A percentile compares a stretch with the other conserved stretches of the same genome.
Evolutionary conservation across 2,888 invertebrate species (phyloP).

Genomic region (Drosophila vallismaia): DNA sequence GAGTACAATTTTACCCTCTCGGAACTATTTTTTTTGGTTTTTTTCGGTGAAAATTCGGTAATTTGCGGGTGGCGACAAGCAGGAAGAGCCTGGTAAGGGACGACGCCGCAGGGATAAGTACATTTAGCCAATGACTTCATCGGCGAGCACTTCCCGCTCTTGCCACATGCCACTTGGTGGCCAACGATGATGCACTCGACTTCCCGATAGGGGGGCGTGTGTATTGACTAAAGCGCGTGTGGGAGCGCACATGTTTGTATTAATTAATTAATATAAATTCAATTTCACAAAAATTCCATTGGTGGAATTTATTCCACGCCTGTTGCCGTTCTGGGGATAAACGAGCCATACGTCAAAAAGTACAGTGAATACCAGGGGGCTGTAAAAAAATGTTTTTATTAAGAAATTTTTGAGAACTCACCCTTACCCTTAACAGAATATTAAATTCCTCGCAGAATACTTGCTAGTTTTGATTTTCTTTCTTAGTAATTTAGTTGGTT

Average conservation of each 20-base stretch:
- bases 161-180: constrained; percentile 14
- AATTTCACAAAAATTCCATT: constrained; percentile 48
- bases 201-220: constrained; percentile 19
- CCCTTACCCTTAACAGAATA: not conserved
- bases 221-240: not conserved
- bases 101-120: constrained; percentile 22
- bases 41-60: not conserved
- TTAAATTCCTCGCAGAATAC: not conserved
- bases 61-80: not conserved
- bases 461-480: not conserved
- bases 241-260: constrained; percentile 36
- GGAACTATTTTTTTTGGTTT: not conserved
- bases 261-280: constrained; percentile 56
- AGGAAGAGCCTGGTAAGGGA: constrained; percentile 63
- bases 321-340: constrained; percentile 35
- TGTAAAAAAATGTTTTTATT: not conserved
- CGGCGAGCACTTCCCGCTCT: not conserved
- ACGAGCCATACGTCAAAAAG: constrained; percentile 46
- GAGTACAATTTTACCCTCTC: constrained; percentile 8
- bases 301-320: constrained; percentile 26
- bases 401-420: no score
- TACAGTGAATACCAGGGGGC: constrained; percentile 37
- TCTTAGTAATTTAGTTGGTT: not conserved
- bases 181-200: constrained; percentile 32
- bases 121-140: constrained; percentile 61